Percentiles rank a stretch among this genome's conserved stretches.
Evolutionary conservation across 2,113 vertebrate genomes (phyloP).

Genomic region (Dipodomys merriami): DNA sequence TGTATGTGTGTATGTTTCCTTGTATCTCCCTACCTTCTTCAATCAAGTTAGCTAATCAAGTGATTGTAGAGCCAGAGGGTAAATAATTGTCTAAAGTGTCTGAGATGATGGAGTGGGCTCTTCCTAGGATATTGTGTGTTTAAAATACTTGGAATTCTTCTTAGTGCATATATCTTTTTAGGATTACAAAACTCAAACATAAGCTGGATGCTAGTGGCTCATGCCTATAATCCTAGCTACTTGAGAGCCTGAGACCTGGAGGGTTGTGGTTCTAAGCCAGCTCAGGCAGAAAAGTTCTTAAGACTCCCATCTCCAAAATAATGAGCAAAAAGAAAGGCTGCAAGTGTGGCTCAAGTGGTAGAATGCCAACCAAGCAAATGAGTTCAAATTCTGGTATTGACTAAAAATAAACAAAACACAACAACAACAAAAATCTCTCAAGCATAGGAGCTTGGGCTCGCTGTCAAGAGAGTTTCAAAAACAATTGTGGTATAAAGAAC

Average conservation of each 20-base stretch:
- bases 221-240: too few species aligned
- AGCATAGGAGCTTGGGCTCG: not conserved
- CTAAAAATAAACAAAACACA: too few species aligned
- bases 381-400: too few species aligned
- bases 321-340: too few species aligned
- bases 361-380: too few species aligned
- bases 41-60: conserved; percentile 27
- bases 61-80: conserved; percentile 28
- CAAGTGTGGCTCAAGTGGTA: too few species aligned
- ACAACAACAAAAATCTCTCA: not conserved
- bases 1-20: too few species aligned
- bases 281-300: too few species aligned
- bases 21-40: not conserved
- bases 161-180: not conserved
- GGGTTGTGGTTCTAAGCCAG: too few species aligned
- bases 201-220: not conserved
- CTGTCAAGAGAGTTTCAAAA: conserved; percentile 53
- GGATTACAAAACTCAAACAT: conserved; percentile 34
- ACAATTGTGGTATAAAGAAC: conserved; percentile 53
- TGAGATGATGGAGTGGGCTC: not conserved
- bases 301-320: too few species aligned
- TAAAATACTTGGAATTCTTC: conserved; percentile 42
- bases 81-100: not conserved
- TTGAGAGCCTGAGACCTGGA: too few species aligned
- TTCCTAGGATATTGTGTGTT: not conserved